Evolutionary conservation across 2,113 vertebrate genomes (phyloP), one percentile per base, ranked within the genome.

Genomic region (Hippopotamus amphibius): DNA sequence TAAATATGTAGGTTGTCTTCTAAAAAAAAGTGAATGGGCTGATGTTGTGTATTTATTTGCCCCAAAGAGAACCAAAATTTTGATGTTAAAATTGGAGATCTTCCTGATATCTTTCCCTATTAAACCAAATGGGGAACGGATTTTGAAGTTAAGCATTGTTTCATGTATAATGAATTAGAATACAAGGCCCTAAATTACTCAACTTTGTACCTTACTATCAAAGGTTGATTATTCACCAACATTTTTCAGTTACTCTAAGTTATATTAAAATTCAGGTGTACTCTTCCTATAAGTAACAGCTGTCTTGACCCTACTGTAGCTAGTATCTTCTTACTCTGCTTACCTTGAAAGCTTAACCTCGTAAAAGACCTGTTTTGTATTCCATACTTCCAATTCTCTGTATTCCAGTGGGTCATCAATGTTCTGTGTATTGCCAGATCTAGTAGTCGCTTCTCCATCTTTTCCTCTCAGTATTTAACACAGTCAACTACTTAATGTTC

Each of bases 161-260:
- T 84, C 14, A 30, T 53, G 46, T 93, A 8, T 93, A 77, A 66
- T 93, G 41, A 84, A n/a, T 94, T 87, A 53, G 9, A 90, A 87
- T 84, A 79, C 12, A 79, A 90, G 7, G n/a, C 69, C 82, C 26
- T 63, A 76, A 59, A 48, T 80, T 65, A 79, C 19, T 90, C 22
- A 93, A 16, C 53, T 93, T 82, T 53, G 48, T 79, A 53, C 10
- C 53, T 41, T 43, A 28, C 19, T 61, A 22, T 86, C 14, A 2
- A 61, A 93, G 59, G 16, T 83, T 76, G 43, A 63, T 89, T 72
- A 80, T 46, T 76, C 48, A 76, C 14, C n/a, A 72, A 0, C 17
- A n/a, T 87, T 65, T 92, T 65, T 91, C 50, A 90, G 3, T 69
- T 33, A 55, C 55, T 81, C 26, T 74, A 21, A 85, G 21, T 43